Evolutionary conservation across 2,113 vertebrate species (phyloP).

Genomic region (Polypterus bichir): DNA sequence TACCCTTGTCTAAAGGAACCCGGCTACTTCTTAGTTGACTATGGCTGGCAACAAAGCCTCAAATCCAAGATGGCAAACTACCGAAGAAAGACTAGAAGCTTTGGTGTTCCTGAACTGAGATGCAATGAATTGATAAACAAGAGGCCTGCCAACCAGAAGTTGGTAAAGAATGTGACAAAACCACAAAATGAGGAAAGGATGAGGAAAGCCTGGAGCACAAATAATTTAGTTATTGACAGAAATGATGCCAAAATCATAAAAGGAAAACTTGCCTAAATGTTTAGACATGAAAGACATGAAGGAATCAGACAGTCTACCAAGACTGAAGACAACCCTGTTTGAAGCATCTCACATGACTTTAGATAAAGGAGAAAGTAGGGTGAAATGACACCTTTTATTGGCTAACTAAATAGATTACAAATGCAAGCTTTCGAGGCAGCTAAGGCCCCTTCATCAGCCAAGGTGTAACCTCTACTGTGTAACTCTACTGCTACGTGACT

Average conservation of each 20-base stretch:
- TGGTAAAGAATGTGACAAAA: constrained; percentile 22
- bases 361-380: too few species aligned
- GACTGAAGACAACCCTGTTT: constrained; percentile 19
- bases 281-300: constrained; percentile 18
- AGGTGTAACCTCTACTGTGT: constrained; percentile 3
- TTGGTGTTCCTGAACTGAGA: constrained; percentile 19
- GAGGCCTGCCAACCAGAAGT: constrained; percentile 12
- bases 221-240: constrained; percentile 19
- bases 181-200: constrained; percentile 19
- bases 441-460: constrained; percentile 1
- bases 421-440: constrained; percentile 7
- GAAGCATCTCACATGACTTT: constrained; percentile 16
- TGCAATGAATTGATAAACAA: constrained; percentile 22
- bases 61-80: constrained; percentile 28
- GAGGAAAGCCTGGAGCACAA: constrained; percentile 17
- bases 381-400: too few species aligned
- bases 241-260: constrained; percentile 19
- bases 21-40: constrained; percentile 20
- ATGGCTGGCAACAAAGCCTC: constrained; percentile 26
- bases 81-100: constrained; percentile 19
- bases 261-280: constrained; percentile 21
- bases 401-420: constrained; percentile 9
- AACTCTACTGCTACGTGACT: neutral
- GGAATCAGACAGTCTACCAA: constrained; percentile 7
- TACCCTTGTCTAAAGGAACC: constrained; percentile 27